Base-by-base conservation (phyloP, 2,113 vertebrate species). In the Odocoileus virginianus region DNA sequence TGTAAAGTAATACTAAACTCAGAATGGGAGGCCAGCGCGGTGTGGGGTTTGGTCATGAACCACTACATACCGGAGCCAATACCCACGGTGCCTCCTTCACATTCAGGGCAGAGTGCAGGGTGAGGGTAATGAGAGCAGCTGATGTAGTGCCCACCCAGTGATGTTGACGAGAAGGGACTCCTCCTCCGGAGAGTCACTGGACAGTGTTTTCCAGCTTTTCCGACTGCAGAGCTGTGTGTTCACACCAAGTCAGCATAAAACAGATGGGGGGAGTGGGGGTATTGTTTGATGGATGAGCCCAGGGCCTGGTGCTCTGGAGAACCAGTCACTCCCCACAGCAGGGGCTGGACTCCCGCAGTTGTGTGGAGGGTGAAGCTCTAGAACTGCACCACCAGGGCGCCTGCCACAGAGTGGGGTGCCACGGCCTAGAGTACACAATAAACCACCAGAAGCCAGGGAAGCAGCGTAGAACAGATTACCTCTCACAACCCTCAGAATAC, bases 41-140 rank as follows among this genome's bases (percentile, higher is more conserved):
- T 7, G 28, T 47, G 57, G 7, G 10, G 27, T 4, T 19, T 19
- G 14, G 45, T 33, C 78, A 19, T 2, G 43, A 55, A 40, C 40
- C 4, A 2, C n/a, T 43, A 1, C 43, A 27, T 17, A 14, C 47
- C 0, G 0, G 71, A 40, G 11, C 67, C 91, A 78, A n/a, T 61
- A 8, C 27, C 25, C 11, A 12, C 10, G 3, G 47, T 0, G 0
- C 23, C 33, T 30, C 36, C 16, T 52, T 74, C 71, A 25, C 14
- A 21, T 30, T 8, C 28, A 12, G n/a, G 64, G 47, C 61, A 78
- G 54, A 40, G 71, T 25, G 28, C 33, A 13, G 14, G n/a, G 14
- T 30, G 50, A 30, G n/a, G 45, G 23, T 64, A 1, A 0, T 5
- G 14, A 71, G 57, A 79, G 25, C n/a, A 55, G 67, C 40, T 71